These are phyloP conservation scores for Rhaphigaster nebulosa DNA, from an alignment of 2,888 invertebrate species.

Conservation along the genomic window DNA sequence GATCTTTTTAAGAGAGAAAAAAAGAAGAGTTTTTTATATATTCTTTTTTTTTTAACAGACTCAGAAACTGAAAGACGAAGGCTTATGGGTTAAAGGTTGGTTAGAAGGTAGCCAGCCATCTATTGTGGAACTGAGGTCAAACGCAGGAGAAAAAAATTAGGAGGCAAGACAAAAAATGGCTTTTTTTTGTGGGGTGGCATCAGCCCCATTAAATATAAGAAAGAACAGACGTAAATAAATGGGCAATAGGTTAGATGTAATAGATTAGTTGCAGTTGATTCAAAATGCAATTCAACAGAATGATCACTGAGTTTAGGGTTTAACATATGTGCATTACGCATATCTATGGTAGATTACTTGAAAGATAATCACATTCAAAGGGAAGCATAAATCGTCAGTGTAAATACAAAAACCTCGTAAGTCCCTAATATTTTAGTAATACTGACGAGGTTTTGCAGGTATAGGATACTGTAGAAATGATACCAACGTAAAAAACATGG, in stretches of 20 bases:
- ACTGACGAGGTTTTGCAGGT: no score
- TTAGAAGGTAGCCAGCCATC: background rate
- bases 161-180: background rate
- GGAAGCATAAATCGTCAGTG: no score
- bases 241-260: no score
- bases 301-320: background rate
- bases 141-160: background rate
- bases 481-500: no score
- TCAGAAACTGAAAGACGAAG: background rate
- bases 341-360: no score
- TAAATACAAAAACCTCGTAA: no score
- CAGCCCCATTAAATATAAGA: background rate
- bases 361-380: no score
- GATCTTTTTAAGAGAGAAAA: no score
- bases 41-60: background rate
- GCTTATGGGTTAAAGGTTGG: background rate
- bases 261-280: background rate
- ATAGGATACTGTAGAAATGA: no score
- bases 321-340: no score
- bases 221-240: background rate
- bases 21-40: background rate
- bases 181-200: background rate
- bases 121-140: constrained; percentile 10
- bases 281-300: background rate
- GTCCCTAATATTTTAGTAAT: no score